Base-by-base conservation (phyloP, 2,113 vertebrate species). In the Percopsis transmontana region DNA sequence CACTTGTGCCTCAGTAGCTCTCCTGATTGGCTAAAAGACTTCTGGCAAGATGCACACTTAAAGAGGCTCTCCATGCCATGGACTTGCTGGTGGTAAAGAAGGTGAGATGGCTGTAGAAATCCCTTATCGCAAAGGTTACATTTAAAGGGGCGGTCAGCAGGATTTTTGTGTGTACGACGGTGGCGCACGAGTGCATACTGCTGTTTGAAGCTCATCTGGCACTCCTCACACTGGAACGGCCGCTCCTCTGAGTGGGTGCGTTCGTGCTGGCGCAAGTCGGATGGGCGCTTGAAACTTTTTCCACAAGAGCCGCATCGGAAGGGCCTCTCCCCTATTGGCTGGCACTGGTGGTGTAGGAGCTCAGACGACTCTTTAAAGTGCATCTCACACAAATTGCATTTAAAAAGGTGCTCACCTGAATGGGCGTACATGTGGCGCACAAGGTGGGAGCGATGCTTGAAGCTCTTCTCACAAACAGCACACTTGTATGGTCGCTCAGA, bases 131-230 rank as follows among this genome's bases (percentile, higher is more conserved):
- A 99, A 12, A 98, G 91, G 77, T 94, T 96, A 42, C 97, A 99
- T 84, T 97, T 97, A 80, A 96, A 96, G 0, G 92, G 84, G 8
- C 85, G 87, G 68, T 95, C 83, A 0, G 92, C 92, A 24, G 95
- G 88, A 0, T 92, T 90, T 74, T 97, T 98, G 79, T 99, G 97
- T 0, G 96, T 98, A 82, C 96, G 96, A 1, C 96, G 94, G 52
- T 99, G 97, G 62, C 97, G 94, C 62, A 98, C 96, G 0, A 99
- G 94, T 0, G 96, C 95, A 0, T 98, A 98, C 86, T 97, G 97
- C 86, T 98, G 96, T 74, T 99, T 99, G 86, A 99, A 99, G 85
- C 96, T 97, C 96, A 97, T 98, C 86, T 97, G 96, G 76, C 97
- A 99, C 72, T 98, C 96, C 80, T 98, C 96, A 0, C 97, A 99